Conservation (phyloP, 1,140 invertebrate genomes). For the Drosophila persimilis region DNA sequence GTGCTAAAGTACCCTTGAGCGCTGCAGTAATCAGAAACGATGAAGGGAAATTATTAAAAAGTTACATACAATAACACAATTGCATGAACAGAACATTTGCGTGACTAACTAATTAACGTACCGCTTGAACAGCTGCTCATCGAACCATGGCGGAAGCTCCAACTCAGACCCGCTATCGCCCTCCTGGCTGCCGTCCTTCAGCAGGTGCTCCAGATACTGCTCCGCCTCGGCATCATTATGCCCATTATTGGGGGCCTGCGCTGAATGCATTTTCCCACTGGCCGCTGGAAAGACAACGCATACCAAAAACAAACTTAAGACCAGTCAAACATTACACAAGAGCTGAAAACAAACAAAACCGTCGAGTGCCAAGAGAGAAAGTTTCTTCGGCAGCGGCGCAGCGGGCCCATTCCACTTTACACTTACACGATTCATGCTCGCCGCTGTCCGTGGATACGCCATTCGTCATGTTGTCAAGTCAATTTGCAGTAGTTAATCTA, state of each 20-base stretch:
- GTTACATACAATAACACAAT: neutral
- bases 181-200: constrained; percentile 65
- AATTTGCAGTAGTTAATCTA: constrained; percentile 25
- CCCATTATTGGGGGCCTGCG: constrained; percentile 17
- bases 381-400: constrained; percentile 21
- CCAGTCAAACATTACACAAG: constrained; percentile 15
- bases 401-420: constrained; percentile 19
- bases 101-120: constrained; percentile 46
- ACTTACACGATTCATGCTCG: constrained; percentile 37
- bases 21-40: constrained; percentile 72
- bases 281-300: constrained; percentile 34
- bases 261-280: constrained; percentile 47
- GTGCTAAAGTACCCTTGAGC: constrained; percentile 87
- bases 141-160: constrained; percentile 85
- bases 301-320: constrained; percentile 23
- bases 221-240: constrained; percentile 24
- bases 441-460: neutral
- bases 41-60: neutral
- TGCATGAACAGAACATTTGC: neutral
- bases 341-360: constrained; percentile 24
- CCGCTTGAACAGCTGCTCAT: constrained; percentile 85
- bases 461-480: constrained; percentile 10
- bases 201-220: constrained; percentile 64
- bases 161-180: constrained; percentile 68
- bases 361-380: constrained; percentile 42